Conservation (phyloP, 2,888 invertebrate genomes). For the Volucella bombylans region DNA sequence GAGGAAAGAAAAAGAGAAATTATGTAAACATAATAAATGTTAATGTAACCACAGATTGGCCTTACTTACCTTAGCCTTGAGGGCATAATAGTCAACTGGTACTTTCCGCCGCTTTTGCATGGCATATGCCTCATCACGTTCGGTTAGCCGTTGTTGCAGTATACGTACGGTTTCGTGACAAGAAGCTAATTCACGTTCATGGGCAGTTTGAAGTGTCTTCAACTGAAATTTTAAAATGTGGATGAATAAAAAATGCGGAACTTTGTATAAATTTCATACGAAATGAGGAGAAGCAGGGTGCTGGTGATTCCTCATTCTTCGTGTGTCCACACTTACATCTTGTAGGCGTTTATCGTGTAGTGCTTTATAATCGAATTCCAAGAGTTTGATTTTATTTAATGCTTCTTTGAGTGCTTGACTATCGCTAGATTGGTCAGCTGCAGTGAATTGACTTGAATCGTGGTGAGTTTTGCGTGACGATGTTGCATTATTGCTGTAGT, state of each 20-base stretch:
- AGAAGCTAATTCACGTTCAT: conserved; percentile 87
- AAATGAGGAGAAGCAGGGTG: conserved; percentile 32
- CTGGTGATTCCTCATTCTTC: conserved; percentile 49
- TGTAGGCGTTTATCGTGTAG: conserved; percentile 90
- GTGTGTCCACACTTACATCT: conserved; percentile 85
- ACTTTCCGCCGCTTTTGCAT: conserved; percentile 82
- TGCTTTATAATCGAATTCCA: conserved; percentile 89
- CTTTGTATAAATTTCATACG: conserved; percentile 47
- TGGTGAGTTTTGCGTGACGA: conserved; percentile 79
- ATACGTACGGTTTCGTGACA: conserved; percentile 82
- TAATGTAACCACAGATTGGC: not conserved
- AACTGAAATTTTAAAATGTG: conserved; percentile 83
- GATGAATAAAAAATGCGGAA: conserved; percentile 34
- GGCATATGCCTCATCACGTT: conserved; percentile 81
- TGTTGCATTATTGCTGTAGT: conserved; percentile 75
- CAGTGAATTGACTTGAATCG: conserved; percentile 80
- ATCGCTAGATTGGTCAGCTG: conserved; percentile 79
- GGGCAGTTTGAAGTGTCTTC: conserved; percentile 88
- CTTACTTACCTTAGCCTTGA: conserved; percentile 82
- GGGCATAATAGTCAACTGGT: conserved; percentile 82
- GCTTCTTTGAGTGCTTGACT: conserved; percentile 81
- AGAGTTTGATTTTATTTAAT: conserved; percentile 87
- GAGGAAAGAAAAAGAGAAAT: conserved; percentile 43
- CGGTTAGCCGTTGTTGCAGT: conserved; percentile 81
- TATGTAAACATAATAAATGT: conserved; percentile 34